Evolutionary conservation across 2,797 vertebrate species (phyloP), one percentile per base, ranked within the genome.

Genomic region (Clarias pachynema): DNA sequence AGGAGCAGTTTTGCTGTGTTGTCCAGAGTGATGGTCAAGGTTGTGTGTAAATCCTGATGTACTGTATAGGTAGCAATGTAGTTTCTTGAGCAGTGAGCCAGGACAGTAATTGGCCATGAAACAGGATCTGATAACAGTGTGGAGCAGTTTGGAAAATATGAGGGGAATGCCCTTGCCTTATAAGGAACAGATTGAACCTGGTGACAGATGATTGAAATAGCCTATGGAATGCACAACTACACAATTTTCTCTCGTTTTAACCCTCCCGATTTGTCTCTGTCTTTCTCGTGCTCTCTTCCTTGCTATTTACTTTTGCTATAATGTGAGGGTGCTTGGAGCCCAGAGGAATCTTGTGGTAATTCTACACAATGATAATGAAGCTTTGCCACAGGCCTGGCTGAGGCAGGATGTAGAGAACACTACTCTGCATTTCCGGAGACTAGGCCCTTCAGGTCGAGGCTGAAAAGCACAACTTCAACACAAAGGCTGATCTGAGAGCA

Each of bases 361-460:
- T 94, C 91, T 63, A 89, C 68, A 83, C 86, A 92, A 92, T 91
- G 94, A 95, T 95, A 95, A 94, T 92, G 92, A 91, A 91, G 89
- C 90, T 92, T 93, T 93, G 93, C 93, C 92, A 90, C 72, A 24
- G 81, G 65, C 59, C 24, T 60, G 81, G 79, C 66, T 80, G 89
- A 31, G 90, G 93, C 93, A 95, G 94, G 94, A 94, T 94, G 94
- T 93, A 91, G 91, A 92, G 91, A 94, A 93, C 92, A 91, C 90
- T 94, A 92, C 93, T 92, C 93, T 93, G 92, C 84, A 91, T 94
- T 95, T 95, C 94, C 94, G 92, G 91, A 93, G 90, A 91, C 91
- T 92, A 90, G 88, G 78, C 90, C 92, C 91, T 90, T 44, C 7
- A 29, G 44, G 15, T 49, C 74, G 14, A 53, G 18, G 16, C 82